These are phyloP conservation scores for Hypselothyrea guttata DNA, from an alignment of 2,888 invertebrate genomes.

Conservation along the genomic window DNA sequence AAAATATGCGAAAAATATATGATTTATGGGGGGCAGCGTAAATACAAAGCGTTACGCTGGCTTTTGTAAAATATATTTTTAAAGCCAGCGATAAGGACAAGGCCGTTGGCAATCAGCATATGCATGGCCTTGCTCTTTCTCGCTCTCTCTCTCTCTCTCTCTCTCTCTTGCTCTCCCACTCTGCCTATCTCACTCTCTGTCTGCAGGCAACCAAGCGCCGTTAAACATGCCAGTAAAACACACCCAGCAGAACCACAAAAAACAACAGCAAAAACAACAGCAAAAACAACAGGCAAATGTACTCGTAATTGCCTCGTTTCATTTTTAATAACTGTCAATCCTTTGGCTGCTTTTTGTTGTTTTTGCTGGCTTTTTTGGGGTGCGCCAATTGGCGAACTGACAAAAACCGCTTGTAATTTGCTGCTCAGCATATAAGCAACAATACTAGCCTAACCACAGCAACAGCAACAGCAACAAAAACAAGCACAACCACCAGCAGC, in stretches of 20 bases:
- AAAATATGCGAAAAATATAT: constrained; percentile 42
- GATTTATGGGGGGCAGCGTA: constrained; percentile 51
- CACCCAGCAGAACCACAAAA: constrained; percentile 49
- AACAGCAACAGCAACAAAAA: constrained; percentile 24
- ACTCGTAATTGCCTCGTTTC: constrained; percentile 73
- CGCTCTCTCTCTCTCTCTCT: constrained; percentile 14
- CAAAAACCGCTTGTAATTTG: constrained; percentile 65
- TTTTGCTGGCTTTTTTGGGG: constrained; percentile 37
- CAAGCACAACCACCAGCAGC: constrained; percentile 23
- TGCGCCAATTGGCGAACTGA: constrained; percentile 64
- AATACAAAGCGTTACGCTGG: constrained; percentile 30
- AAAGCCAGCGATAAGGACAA: constrained; percentile 48
- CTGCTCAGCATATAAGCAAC: constrained; percentile 46
- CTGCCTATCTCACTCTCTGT: no score
- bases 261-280: constrained; percentile 11
- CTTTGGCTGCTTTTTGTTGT: constrained; percentile 42
- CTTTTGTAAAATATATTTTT: constrained; percentile 37
- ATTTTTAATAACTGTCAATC: constrained; percentile 77
- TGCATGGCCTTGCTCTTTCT: constrained; percentile 56
- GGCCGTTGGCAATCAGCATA: constrained; percentile 67
- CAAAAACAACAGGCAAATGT: constrained; percentile 42
- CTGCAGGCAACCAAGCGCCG: constrained; percentile 58
- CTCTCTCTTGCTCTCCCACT: no score
- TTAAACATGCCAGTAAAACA: constrained; percentile 69
- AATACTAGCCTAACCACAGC: constrained; percentile 25